Evolutionary conservation across 2,888 invertebrate genomes (phyloP).

Genomic region (Ochropleura plecta): DNA sequence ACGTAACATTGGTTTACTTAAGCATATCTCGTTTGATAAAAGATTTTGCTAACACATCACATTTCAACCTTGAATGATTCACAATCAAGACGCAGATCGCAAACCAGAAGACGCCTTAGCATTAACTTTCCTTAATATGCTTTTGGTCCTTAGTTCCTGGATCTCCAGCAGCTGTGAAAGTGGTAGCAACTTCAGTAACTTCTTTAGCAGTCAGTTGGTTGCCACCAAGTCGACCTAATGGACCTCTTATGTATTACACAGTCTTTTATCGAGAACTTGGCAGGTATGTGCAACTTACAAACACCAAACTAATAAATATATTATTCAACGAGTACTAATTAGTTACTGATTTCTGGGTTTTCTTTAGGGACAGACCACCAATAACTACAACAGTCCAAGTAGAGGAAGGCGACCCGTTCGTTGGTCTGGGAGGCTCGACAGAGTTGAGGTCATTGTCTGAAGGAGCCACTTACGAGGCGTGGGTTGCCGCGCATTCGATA

Average conservation of each 20-base stretch:
- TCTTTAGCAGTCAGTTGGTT: constrained; percentile 96
- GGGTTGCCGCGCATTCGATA: constrained; percentile 95
- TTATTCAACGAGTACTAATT: not conserved
- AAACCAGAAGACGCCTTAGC: not conserved
- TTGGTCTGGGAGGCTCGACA: constrained; percentile 89
- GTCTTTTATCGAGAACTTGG: constrained; percentile 94
- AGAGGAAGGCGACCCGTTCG: constrained; percentile 80
- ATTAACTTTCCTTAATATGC: not conserved
- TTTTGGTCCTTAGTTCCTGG: constrained; percentile 92
- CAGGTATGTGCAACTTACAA: constrained; percentile 78
- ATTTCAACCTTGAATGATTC: not conserved
- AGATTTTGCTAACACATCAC: not conserved
- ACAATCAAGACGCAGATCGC: not conserved
- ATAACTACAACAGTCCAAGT: constrained; percentile 86
- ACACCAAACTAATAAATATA: not conserved
- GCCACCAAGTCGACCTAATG: constrained; percentile 95
- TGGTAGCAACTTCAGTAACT: constrained; percentile 95
- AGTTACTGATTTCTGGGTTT: not conserved
- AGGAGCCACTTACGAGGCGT: constrained; percentile 95
- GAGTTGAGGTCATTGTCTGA: constrained; percentile 93
- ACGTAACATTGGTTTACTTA: too few relatives aligned
- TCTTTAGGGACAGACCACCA: constrained; percentile 84
- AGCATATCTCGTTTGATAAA: not conserved
- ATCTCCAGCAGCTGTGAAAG: constrained; percentile 96
- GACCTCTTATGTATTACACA: constrained; percentile 95